Percentiles rank a stretch among this genome's conserved stretches.
These are phyloP conservation scores for Parascotia fuliginaria DNA, from an alignment of 2,888 invertebrate species.

Conservation along the genomic window DNA sequence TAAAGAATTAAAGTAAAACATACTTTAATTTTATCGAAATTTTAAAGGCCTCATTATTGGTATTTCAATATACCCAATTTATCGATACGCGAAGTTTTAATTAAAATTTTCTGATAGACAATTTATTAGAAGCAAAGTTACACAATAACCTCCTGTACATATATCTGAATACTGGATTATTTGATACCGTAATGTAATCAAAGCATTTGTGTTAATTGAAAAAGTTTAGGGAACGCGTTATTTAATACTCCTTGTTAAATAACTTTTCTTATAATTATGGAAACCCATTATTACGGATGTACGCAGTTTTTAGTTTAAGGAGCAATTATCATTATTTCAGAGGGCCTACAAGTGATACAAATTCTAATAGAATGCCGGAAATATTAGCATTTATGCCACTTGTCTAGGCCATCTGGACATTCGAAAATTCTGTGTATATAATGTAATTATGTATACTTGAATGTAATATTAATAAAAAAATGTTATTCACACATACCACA, in stretches of 20 bases:
- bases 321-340: too few species aligned
- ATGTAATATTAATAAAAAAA: too few species aligned
- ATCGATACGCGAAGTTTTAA: slow-evolving; percentile 1
- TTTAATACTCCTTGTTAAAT: background rate
- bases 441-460: too few species aligned
- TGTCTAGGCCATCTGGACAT: too few species aligned
- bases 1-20: too few species aligned
- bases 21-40: too few species aligned
- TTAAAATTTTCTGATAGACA: background rate
- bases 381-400: too few species aligned
- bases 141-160: background rate
- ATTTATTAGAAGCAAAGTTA: background rate
- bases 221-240: slow-evolving; percentile 2
- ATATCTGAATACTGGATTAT: background rate
- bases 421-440: too few species aligned
- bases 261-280: background rate
- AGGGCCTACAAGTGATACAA: too few species aligned
- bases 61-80: background rate
- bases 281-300: background rate
- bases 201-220: slow-evolving; percentile 5
- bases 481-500: too few species aligned
- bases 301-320: background rate
- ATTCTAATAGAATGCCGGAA: too few species aligned
- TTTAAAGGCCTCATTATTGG: background rate
- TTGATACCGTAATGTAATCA: slow-evolving; percentile 5